Percentiles rank a stretch among this genome's conserved stretches.
Conservation (phyloP, 2,888 invertebrate species). For the Mesodorylaimus sp. region DNA sequence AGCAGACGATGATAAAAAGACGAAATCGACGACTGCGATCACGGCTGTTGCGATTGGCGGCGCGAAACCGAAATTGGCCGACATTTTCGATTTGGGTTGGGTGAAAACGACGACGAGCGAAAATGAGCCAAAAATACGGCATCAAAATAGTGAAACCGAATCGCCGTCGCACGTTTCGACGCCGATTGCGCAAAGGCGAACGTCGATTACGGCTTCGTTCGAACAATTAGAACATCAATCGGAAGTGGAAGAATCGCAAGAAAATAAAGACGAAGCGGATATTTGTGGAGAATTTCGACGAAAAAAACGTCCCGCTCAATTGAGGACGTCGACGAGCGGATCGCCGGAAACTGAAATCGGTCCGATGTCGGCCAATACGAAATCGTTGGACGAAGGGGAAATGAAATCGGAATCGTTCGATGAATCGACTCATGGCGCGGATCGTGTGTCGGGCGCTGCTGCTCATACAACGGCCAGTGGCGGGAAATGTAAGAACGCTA, state of each 20-base stretch:
- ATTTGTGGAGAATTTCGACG: too few relatives aligned
- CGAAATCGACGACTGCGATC: constrained; percentile 7
- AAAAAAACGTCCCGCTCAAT: too few relatives aligned
- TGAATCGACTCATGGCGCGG: neutral
- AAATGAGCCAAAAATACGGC: neutral
- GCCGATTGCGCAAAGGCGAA: constrained; percentile 18
- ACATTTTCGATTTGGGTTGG: constrained; percentile 2
- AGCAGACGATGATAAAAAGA: too few relatives aligned
- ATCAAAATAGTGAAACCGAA: neutral
- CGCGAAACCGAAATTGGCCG: neutral
- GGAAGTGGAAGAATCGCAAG: too few relatives aligned
- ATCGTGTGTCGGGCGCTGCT: neutral
- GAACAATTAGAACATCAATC: too few relatives aligned
- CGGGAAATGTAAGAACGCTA: neutral
- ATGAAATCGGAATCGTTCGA: neutral
- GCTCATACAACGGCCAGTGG: neutral
- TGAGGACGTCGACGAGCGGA: neutral
- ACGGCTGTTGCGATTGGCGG: constrained; percentile 13
- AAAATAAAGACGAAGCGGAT: too few relatives aligned
- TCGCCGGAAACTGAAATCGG: neutral
- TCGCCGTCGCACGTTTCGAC: constrained; percentile 17
- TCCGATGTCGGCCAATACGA: neutral
- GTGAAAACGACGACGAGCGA: neutral
- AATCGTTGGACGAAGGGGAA: neutral
- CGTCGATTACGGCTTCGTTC: constrained; percentile 43